Conservation (phyloP, 2,888 invertebrate genomes). For the Alcis repandata region DNA sequence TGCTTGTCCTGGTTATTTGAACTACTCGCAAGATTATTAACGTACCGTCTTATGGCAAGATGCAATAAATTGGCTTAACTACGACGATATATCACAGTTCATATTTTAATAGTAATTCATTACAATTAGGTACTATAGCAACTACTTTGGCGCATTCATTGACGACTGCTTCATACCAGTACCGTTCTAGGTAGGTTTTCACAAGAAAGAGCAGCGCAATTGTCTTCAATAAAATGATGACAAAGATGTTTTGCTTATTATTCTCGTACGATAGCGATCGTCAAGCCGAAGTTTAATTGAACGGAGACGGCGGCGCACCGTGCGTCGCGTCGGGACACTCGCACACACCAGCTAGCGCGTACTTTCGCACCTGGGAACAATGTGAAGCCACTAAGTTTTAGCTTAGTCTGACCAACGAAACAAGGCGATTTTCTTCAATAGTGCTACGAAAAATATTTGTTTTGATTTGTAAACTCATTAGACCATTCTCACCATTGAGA, state of each 20-base stretch:
- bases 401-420: background rate
- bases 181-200: no score
- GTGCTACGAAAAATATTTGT: background rate
- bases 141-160: background rate
- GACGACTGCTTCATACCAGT: no score
- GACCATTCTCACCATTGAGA: background rate
- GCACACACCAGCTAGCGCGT: constrained; percentile 50
- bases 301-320: constrained; percentile 62
- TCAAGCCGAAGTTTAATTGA: constrained; percentile 90
- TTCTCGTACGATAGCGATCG: constrained; percentile 37
- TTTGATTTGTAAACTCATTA: background rate
- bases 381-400: background rate
- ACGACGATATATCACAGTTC: background rate
- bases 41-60: no score
- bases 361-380: constrained; percentile 48
- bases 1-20: constrained; percentile 6
- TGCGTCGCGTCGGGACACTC: constrained; percentile 49
- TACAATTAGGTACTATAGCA: background rate
- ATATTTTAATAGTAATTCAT: no score
- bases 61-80: no score
- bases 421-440: no score
- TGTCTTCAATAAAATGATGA: background rate
- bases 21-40: background rate
- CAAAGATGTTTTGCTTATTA: constrained; percentile 38
- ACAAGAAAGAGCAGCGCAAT: no score